Percentiles rank a stretch among this genome's conserved stretches.
Conservation (phyloP, 2,888 invertebrate genomes). For the Bursaphelenchus okinawaensis region DNA sequence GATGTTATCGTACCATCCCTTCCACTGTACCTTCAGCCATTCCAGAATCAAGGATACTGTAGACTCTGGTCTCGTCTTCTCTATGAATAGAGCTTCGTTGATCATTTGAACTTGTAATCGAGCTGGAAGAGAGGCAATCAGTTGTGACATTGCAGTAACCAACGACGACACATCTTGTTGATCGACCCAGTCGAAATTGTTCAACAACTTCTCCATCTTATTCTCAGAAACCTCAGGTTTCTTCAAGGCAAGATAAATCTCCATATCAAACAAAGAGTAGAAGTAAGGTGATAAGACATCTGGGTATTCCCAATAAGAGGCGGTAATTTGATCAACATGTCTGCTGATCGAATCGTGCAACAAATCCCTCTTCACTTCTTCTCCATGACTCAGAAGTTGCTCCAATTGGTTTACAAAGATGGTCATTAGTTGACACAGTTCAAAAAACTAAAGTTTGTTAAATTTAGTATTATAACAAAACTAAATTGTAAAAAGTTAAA, state of each 20-base stretch:
- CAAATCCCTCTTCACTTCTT: neutral
- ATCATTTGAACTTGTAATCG: neutral
- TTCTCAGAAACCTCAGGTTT: neutral
- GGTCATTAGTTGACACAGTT: neutral
- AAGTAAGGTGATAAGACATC: constrained; percentile 9
- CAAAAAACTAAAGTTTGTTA: neutral
- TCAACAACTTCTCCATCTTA: neutral
- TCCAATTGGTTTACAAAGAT: neutral
- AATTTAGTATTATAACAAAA: neutral
- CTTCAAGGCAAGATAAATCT: neutral
- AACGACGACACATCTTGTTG: neutral
- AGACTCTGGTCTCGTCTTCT: neutral
- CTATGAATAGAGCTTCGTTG: neutral
- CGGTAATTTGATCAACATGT: neutral
- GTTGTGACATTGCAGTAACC: neutral
- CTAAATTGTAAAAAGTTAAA: no score
- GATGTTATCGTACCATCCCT: constrained; percentile 32
- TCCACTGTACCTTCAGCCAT: constrained; percentile 24
- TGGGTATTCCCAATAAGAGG: constrained; percentile 1
- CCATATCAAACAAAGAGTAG: neutral
- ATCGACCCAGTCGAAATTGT: neutral
- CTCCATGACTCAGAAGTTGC: neutral
- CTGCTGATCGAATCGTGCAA: neutral
- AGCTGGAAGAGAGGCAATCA: neutral
- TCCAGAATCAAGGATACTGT: neutral